phyloP scores from a whole-genome alignment of 1,140 invertebrate genomes.

The Anoplophora glabripennis region DNA sequence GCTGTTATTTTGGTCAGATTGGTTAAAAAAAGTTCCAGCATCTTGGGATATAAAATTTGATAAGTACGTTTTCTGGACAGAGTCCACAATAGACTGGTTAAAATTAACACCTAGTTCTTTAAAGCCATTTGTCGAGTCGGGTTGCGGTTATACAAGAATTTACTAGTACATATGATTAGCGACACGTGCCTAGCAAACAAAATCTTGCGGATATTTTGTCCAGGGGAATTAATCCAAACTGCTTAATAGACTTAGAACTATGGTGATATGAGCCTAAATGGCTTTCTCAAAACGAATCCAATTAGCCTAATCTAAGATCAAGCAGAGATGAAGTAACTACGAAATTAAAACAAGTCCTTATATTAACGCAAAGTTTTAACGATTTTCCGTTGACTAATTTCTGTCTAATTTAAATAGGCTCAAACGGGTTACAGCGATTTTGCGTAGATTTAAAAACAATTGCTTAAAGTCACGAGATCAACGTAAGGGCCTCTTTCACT shows the following conservation, averaged over 20 bases:
- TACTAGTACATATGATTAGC: background rate
- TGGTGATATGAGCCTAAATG: slow-evolving; percentile 14
- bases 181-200: slow-evolving; percentile 26
- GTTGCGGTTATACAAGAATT: background rate
- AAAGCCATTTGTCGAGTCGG: background rate
- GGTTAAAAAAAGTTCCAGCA: slow-evolving; percentile 6
- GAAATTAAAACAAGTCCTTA: too few species aligned
- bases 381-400: too few species aligned
- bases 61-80: slow-evolving; percentile 5
- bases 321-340: too few species aligned
- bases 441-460: too few species aligned
- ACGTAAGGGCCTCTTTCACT: too few species aligned
- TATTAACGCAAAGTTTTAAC: too few species aligned
- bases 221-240: slow-evolving; percentile 2
- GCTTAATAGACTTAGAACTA: background rate
- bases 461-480: too few species aligned
- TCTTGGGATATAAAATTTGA: background rate
- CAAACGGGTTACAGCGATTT: too few species aligned
- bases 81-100: background rate
- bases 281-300: background rate
- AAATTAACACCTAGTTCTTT: background rate
- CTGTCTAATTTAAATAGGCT: too few species aligned
- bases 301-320: background rate
- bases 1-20: slow-evolving; percentile 20
- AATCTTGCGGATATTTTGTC: slow-evolving; percentile 42